Evolutionary conservation across 2,888 invertebrate genomes (phyloP).

Genomic region (Limenitis arthemis): DNA sequence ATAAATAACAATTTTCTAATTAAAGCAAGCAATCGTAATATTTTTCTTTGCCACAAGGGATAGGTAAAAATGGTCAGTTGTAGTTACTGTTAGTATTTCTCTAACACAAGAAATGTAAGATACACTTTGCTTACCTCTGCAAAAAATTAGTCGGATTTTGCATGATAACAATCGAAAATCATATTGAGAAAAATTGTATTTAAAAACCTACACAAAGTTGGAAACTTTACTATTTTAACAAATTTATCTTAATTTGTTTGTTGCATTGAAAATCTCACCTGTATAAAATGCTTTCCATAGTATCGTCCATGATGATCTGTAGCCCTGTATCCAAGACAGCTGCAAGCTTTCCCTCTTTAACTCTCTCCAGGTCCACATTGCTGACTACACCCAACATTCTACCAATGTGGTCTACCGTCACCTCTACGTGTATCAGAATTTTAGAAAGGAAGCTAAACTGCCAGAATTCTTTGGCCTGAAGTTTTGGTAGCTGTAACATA

Average conservation of each 20-base stretch:
- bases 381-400: constrained; percentile 60
- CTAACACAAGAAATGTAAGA: no score
- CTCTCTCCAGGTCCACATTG: constrained; percentile 46
- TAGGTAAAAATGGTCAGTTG: no score
- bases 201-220: no score
- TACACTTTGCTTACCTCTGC: no score
- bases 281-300: constrained; percentile 51
- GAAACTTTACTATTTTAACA: no score
- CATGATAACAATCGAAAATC: no score
- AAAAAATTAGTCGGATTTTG: no score
- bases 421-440: constrained; percentile 50
- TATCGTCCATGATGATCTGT: constrained; percentile 58
- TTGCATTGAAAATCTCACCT: constrained; percentile 40
- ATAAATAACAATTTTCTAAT: neutral
- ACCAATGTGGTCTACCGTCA: constrained; percentile 47
- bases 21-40: no score
- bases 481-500: constrained; percentile 36
- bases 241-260: neutral
- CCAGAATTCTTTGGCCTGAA: constrained; percentile 61
- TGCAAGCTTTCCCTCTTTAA: constrained; percentile 41
- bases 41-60: no score
- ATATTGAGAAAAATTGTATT: no score
- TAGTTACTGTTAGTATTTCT: no score
- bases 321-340: constrained; percentile 56
- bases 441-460: constrained; percentile 58